Conservation (phyloP, 2,113 vertebrate genomes). For the Hippopotamus amphibius region DNA sequence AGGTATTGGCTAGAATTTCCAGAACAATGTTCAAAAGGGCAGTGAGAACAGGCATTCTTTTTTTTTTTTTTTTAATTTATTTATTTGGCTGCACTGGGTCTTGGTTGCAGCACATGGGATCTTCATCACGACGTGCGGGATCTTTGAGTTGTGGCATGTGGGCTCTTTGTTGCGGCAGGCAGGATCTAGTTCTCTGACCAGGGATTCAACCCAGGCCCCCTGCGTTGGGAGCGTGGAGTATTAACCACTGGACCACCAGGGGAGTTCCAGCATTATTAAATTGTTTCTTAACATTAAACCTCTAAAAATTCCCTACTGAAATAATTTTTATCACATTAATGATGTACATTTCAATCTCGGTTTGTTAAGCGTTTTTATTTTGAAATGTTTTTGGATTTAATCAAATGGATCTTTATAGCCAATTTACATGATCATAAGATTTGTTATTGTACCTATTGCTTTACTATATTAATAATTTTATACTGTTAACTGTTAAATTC, state of each 20-base stretch:
- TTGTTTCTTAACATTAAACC: neutral
- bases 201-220: too few species aligned
- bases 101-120: too few species aligned
- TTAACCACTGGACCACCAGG: too few species aligned
- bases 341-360: neutral
- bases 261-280: neutral
- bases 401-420: neutral
- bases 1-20: conserved; percentile 12
- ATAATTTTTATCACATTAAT: neutral
- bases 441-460: neutral
- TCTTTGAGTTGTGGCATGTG: too few species aligned
- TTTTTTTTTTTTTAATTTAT: too few species aligned
- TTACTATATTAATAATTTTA: neutral
- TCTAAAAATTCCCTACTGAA: neutral
- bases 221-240: too few species aligned
- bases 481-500: neutral
- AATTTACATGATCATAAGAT: neutral
- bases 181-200: too few species aligned
- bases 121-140: too few species aligned
- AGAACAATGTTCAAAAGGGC: conserved; percentile 7
- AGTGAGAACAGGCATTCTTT: neutral
- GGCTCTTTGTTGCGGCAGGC: too few species aligned
- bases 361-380: conserved; percentile 33
- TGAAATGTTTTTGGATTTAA: neutral
- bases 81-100: too few species aligned